phyloP scores from a whole-genome alignment of 2,797 vertebrate species.

The Chromobotia macracanthus region DNA sequence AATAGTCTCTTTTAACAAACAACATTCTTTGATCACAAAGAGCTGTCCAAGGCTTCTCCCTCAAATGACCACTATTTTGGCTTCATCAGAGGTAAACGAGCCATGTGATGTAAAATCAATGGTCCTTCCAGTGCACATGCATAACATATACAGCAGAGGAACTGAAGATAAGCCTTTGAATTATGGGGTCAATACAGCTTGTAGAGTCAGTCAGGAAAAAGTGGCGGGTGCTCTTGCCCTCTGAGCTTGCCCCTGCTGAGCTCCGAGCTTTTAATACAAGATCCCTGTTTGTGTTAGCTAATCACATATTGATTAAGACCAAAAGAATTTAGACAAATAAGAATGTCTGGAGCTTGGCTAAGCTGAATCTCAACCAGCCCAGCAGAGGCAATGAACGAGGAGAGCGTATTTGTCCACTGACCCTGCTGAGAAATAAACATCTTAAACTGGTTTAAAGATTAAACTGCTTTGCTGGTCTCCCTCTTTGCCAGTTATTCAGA shows the following conservation, averaged over 20 bases:
- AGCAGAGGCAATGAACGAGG: neutral
- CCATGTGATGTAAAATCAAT: slow-evolving; percentile 80
- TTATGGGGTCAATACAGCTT: slow-evolving; percentile 65
- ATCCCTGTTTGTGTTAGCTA: slow-evolving; percentile 79
- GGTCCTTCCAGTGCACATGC: slow-evolving; percentile 56
- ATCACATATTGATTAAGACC: slow-evolving; percentile 77
- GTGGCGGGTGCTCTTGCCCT: no score
- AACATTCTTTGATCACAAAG: neutral
- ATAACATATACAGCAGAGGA: slow-evolving; percentile 69
- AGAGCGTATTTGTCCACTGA: neutral
- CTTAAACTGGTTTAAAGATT: neutral
- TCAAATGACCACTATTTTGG: slow-evolving; percentile 77
- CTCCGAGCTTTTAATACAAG: slow-evolving; percentile 74
- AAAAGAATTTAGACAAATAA: slow-evolving; percentile 72
- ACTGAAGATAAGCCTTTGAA: slow-evolving; percentile 66
- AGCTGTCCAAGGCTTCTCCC: slow-evolving; percentile 66
- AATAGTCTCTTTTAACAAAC: neutral
- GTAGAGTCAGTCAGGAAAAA: slow-evolving; percentile 53
- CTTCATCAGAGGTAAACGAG: slow-evolving; percentile 80
- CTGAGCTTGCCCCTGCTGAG: slow-evolving; percentile 62
- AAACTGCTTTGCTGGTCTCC: neutral
- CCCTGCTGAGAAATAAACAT: neutral
- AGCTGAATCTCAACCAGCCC: neutral
- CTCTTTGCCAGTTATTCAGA: neutral
- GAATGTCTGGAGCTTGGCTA: slow-evolving; percentile 51